Percentiles rank a stretch among this genome's conserved stretches.
Conservation (phyloP, 2,888 invertebrate genomes). For the Hipparchia semele region DNA sequence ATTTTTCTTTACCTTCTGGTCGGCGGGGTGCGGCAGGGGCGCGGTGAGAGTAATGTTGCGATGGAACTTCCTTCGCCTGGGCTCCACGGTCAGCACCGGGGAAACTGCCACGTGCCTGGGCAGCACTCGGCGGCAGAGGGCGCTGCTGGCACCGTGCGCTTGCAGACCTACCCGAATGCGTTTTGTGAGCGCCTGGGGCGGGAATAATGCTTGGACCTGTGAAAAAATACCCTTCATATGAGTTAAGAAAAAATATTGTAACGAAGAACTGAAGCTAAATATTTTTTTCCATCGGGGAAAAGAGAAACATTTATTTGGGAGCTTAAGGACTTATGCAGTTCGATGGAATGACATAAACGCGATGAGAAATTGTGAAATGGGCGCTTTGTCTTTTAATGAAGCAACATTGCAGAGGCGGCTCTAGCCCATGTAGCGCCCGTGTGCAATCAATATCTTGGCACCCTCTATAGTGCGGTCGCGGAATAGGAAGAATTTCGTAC, state of each 20-base stretch:
- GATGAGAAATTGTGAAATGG: too few relatives aligned
- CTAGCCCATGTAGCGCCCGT: too few relatives aligned
- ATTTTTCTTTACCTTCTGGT: conserved; percentile 40
- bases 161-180: conserved; percentile 99
- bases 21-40: conserved; percentile 84
- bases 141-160: conserved; percentile 96
- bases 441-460: too few relatives aligned
- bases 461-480: too few relatives aligned
- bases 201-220: conserved; percentile 91
- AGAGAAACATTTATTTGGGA: too few relatives aligned
- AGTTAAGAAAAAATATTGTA: background rate
- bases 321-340: too few relatives aligned
- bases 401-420: too few relatives aligned
- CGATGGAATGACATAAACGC: too few relatives aligned
- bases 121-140: conserved; percentile 91
- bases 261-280: too few relatives aligned
- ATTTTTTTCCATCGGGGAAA: too few relatives aligned
- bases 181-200: conserved; percentile 98
- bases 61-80: conserved; percentile 98
- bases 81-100: conserved; percentile 99
- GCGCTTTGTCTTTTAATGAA: too few relatives aligned
- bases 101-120: conserved; percentile 99
- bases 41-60: conserved; percentile 98
- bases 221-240: background rate
- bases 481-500: too few relatives aligned